Base-by-base conservation (phyloP, 2,888 invertebrate genomes). In the Latheticus oryzae region DNA sequence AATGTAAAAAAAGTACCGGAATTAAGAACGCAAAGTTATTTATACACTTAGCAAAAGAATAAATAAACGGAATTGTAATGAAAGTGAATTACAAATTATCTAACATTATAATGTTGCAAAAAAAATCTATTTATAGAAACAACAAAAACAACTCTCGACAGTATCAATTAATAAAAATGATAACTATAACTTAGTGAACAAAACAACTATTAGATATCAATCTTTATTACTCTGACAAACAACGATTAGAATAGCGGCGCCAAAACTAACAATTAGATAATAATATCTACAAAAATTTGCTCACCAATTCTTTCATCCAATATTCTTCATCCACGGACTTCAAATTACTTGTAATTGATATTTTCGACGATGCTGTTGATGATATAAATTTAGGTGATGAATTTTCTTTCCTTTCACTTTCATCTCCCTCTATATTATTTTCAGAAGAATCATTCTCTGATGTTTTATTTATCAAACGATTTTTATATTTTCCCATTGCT, bases 271-370 rank as follows among this genome's bases (percentile, higher is more conserved):
- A n/a, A 21, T 21, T 5, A 21, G 21, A 21, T n/a, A n/a, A n/a
- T n/a, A n/a, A n/a, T 8, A 26, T 8, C 2, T 26, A 26, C 5
- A 21, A 21, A 21, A n/a, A 37, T 19, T 23, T 15, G 42, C 42
- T 38, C 30, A 64, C 52, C 57, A 58, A 45, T 47, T 53, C 58
- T 40, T 58, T 45, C 58, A 58, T 45, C 58, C 58, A 58, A 16
- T 58, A 58, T 17, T 58, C 53, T 12, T 58, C 53, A 23, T 58
- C 47, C 11, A 47, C 58, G 1, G 47, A 23, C 30, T 55, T 55
- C n/a, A 35, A 15, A 21, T 16, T 35, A 47, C 47, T 23, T 7
- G 21, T 15, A 23, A 16, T 48, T 19, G 55, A 48, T 23, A 24
- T 19, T 11, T 9, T 48, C 33, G 40, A 33, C 30, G 55, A 48